Evolutionary conservation across 2,888 invertebrate species (phyloP).

Genomic region (Ennomos fuscantarius): DNA sequence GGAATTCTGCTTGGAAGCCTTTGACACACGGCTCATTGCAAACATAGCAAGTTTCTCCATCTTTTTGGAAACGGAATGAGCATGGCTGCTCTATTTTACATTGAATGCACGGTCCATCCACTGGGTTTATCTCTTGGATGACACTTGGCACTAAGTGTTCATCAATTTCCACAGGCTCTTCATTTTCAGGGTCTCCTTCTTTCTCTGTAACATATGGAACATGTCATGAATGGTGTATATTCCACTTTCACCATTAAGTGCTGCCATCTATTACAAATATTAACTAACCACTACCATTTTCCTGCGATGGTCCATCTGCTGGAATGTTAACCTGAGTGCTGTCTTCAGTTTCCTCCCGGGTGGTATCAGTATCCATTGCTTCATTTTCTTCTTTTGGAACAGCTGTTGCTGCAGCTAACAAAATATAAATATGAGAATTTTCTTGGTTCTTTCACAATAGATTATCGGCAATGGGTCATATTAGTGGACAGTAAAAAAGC

Average conservation of each 20-base stretch:
- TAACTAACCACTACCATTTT: conserved; percentile 60
- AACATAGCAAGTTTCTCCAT: conserved; percentile 62
- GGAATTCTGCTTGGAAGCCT: conserved; percentile 68
- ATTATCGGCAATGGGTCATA: no score
- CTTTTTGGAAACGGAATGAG: conserved; percentile 62
- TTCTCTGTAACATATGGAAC: conserved; percentile 61
- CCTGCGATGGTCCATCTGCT: conserved; percentile 55
- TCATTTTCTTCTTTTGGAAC: conserved; percentile 61
- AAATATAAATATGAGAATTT: not conserved
- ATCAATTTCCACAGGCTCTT: conserved; percentile 73
- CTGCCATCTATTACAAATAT: not conserved
- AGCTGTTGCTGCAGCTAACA: conserved; percentile 46
- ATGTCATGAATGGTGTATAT: no score
- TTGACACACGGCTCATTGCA: conserved; percentile 81
- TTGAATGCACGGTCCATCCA: conserved; percentile 73
- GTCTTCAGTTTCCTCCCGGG: conserved; percentile 37
- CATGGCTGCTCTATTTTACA: conserved; percentile 69
- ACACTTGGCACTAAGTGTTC: conserved; percentile 60
- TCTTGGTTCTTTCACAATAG: no score
- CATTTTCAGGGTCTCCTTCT: conserved; percentile 75
- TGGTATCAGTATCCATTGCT: conserved; percentile 43
- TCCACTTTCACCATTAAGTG: no score
- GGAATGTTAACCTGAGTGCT: conserved; percentile 41
- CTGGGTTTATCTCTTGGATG: conserved; percentile 70
- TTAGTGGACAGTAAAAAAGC: no score